Conservation (phyloP, 2,888 invertebrate species). For the Agriopis marginaria region DNA sequence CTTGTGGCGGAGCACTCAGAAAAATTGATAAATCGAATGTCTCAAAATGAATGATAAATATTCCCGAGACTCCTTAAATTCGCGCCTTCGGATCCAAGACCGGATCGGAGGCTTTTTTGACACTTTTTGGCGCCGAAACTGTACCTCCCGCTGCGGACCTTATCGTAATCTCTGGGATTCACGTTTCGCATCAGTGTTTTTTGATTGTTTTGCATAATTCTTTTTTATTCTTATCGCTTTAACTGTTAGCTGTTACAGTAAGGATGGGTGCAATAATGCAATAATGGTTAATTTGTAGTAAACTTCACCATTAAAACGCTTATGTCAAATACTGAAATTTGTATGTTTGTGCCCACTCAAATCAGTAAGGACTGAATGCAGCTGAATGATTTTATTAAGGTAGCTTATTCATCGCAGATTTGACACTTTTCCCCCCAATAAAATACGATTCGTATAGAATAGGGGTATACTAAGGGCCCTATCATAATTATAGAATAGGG, state of each 20-base stretch:
- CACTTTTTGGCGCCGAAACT: slow-evolving; percentile 67
- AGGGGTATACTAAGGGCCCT: too few species aligned
- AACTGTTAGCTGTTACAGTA: slow-evolving; percentile 32
- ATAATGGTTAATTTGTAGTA: background rate
- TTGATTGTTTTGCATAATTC: slow-evolving; percentile 58
- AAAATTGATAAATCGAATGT: slow-evolving; percentile 57
- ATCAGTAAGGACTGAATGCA: too few species aligned
- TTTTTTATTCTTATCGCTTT: slow-evolving; percentile 50
- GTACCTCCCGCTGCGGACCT: slow-evolving; percentile 58
- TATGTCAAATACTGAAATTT: too few species aligned
- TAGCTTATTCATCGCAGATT: too few species aligned
- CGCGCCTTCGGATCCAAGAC: slow-evolving; percentile 46
- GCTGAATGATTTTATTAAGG: too few species aligned
- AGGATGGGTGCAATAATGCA: background rate
- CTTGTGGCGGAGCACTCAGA: background rate
- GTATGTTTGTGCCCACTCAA: too few species aligned
- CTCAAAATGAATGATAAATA: slow-evolving; percentile 54
- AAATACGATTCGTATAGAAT: too few species aligned
- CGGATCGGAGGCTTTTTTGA: slow-evolving; percentile 58
- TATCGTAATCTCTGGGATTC: slow-evolving; percentile 68
- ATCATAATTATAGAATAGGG: too few species aligned
- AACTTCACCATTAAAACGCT: too few species aligned
- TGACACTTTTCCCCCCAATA: too few species aligned
- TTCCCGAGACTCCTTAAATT: slow-evolving; percentile 53
- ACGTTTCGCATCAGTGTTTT: slow-evolving; percentile 50